Evolutionary conservation across 2,888 invertebrate genomes (phyloP).

Genomic region (Dermolepida albohirtum): DNA sequence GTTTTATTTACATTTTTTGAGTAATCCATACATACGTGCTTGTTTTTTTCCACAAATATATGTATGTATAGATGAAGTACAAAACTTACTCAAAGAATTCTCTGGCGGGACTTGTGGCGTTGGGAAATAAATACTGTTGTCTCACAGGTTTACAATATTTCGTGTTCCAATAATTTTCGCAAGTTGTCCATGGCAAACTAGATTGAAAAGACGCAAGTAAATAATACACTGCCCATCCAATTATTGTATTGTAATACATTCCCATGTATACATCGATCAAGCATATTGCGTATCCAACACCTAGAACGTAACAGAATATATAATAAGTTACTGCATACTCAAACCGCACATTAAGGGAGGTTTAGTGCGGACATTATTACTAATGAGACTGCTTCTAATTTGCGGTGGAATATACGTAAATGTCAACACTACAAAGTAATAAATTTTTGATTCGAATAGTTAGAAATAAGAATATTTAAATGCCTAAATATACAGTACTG

Average conservation of each 20-base stretch:
- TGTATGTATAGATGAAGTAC: too few relatives aligned
- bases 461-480: too few relatives aligned
- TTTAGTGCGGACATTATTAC: too few relatives aligned
- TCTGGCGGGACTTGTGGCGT: slow-evolving; percentile 82
- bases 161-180: slow-evolving; percentile 90
- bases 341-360: too few relatives aligned
- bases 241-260: slow-evolving; percentile 98
- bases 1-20: too few relatives aligned
- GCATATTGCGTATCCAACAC: slow-evolving; percentile 96
- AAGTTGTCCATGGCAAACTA: slow-evolving; percentile 88
- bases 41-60: too few relatives aligned
- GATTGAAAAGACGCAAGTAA: slow-evolving; percentile 84
- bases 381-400: too few relatives aligned
- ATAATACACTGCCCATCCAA: slow-evolving; percentile 96
- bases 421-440: too few relatives aligned
- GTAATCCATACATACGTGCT: too few relatives aligned
- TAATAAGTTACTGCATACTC: slow-evolving; percentile 1
- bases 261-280: slow-evolving; percentile 95
- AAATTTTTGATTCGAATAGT: too few relatives aligned
- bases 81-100: slow-evolving; percentile 87
- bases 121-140: slow-evolving; percentile 56
- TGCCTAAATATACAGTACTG: too few relatives aligned
- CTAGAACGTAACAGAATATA: slow-evolving; percentile 66
- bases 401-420: too few relatives aligned
- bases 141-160: slow-evolving; percentile 77